Percentiles rank a stretch among this genome's conserved stretches.
These are phyloP conservation scores for Rallus crepitans DNA, from an alignment of 2,797 vertebrate genomes.

Conservation along the genomic window DNA sequence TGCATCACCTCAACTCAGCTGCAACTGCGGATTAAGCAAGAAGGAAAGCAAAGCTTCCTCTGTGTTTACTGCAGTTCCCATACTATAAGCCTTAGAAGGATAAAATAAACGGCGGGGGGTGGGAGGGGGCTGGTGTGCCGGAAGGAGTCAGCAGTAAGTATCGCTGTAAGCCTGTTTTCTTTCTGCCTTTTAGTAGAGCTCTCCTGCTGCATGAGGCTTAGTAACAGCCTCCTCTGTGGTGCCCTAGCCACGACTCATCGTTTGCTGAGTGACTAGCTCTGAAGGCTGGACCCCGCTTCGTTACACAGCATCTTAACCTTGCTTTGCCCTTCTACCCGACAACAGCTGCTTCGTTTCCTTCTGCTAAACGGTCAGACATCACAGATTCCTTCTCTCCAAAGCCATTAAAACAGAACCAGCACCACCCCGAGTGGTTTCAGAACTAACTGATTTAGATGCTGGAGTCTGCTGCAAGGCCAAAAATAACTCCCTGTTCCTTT, in stretches of 20 bases:
- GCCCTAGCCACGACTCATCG: neutral
- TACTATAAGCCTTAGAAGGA: neutral
- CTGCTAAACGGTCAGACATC: neutral
- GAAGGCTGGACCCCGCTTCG: neutral
- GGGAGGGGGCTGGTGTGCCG: too few relatives aligned
- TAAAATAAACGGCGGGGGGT: neutral
- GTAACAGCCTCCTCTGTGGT: neutral
- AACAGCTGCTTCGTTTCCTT: constrained; percentile 36
- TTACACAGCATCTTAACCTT: constrained; percentile 24
- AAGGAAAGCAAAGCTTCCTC: constrained; percentile 4
- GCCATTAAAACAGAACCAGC: constrained; percentile 15
- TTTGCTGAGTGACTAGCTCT: neutral
- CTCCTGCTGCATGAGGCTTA: neutral
- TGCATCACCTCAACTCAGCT: neutral
- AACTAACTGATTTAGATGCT: constrained; percentile 63
- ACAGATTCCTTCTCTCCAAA: constrained; percentile 24
- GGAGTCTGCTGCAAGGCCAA: constrained; percentile 65
- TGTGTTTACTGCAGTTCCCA: neutral
- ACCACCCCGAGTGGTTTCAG: constrained; percentile 57
- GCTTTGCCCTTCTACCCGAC: constrained; percentile 26
- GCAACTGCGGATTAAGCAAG: neutral
- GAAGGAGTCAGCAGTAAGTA: neutral
- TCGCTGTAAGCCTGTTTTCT: neutral
- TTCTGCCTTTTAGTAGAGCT: neutral
- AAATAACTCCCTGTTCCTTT: constrained; percentile 61